phyloP scores from a whole-genome alignment of 2,888 invertebrate species.

The Pterostichus niger region DNA sequence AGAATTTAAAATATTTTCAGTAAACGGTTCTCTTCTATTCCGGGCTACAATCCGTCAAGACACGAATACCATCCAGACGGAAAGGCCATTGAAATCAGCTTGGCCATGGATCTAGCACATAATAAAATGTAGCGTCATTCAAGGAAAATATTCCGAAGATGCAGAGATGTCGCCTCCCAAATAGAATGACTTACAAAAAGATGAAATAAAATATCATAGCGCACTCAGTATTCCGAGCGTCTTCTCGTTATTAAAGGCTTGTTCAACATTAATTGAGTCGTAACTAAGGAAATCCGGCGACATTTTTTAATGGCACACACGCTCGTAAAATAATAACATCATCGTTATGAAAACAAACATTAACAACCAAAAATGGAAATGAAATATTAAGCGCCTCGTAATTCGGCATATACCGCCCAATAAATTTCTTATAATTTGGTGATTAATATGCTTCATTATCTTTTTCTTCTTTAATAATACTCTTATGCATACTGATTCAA shows the following conservation, averaged over 20 bases:
- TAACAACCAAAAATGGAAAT: constrained; percentile 61
- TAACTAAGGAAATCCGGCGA: constrained; percentile 66
- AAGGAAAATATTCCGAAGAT: constrained; percentile 56
- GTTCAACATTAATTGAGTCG: constrained; percentile 66
- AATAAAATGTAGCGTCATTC: constrained; percentile 57
- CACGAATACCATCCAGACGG: constrained; percentile 9
- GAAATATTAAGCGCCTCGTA: constrained; percentile 59
- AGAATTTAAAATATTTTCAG: constrained; percentile 47
- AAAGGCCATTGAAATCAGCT: constrained; percentile 52
- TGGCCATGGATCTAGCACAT: constrained; percentile 49
- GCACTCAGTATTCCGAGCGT: constrained; percentile 53
- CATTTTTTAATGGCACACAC: constrained; percentile 62
- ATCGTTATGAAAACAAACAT: constrained; percentile 62
- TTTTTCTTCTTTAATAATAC: constrained; percentile 52
- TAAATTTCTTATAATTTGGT: constrained; percentile 61
- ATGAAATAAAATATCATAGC: constrained; percentile 49
- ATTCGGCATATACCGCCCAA: constrained; percentile 11
- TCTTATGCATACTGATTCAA: constrained; percentile 37
- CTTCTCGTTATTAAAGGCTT: constrained; percentile 58
- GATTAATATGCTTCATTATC: constrained; percentile 63
- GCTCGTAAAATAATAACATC: constrained; percentile 66
- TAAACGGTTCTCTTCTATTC: constrained; percentile 52
- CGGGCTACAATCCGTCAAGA: constrained; percentile 34
- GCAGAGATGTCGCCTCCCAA: background rate
- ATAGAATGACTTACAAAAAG: constrained; percentile 55